Evolutionary conservation across 2,113 vertebrate genomes (phyloP).

Genomic region (Ivindomyrus marchei): DNA sequence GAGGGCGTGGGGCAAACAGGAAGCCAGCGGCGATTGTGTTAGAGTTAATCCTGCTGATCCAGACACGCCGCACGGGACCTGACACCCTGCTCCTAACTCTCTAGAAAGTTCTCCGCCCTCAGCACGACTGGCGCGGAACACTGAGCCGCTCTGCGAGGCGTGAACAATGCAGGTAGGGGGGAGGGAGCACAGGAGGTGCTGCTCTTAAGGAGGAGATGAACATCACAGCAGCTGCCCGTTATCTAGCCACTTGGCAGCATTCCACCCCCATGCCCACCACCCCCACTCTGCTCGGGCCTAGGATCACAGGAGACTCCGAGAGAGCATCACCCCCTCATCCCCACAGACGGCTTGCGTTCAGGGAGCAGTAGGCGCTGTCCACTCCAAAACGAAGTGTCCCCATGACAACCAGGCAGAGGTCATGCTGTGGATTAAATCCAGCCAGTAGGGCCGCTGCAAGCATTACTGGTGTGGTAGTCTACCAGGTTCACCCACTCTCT

Average conservation of each 20-base stretch:
- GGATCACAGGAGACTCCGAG: background rate
- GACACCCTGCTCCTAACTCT: background rate
- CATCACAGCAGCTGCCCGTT: constrained; percentile 56
- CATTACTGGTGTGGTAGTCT: background rate
- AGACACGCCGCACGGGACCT: background rate
- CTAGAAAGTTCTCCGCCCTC: constrained; percentile 17
- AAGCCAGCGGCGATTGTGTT: background rate
- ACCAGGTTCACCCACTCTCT: background rate
- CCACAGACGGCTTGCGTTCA: background rate
- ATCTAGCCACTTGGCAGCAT: constrained; percentile 78
- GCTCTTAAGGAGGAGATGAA: constrained; percentile 11
- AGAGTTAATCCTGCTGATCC: background rate
- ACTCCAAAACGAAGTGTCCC: background rate
- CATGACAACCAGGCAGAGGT: background rate
- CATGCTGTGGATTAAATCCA: background rate
- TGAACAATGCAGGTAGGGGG: constrained; percentile 35
- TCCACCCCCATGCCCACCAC: constrained; percentile 48
- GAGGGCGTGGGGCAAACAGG: background rate
- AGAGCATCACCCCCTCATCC: background rate
- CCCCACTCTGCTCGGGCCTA: background rate
- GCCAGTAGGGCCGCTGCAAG: background rate
- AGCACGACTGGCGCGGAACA: constrained; percentile 22
- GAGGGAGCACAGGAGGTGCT: background rate
- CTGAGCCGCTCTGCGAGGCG: constrained; percentile 34
- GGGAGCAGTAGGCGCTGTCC: background rate